phyloP scores from a whole-genome alignment of 2,888 invertebrate species.

The Volucella zonaria region DNA sequence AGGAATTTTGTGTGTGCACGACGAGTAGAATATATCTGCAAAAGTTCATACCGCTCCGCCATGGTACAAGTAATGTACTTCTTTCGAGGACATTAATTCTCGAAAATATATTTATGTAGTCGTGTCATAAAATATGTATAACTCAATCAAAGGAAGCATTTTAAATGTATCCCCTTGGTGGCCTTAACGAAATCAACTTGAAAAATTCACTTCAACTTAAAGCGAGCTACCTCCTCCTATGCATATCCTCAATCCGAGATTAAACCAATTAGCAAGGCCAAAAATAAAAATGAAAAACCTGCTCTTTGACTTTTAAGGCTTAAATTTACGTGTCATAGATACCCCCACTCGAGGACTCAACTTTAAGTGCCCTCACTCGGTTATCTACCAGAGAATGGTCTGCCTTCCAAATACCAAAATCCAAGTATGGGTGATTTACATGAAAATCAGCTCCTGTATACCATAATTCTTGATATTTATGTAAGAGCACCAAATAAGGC shows the following conservation, averaged over 20 bases:
- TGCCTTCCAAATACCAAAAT: too few relatives aligned
- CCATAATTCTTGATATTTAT: too few relatives aligned
- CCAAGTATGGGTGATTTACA: too few relatives aligned
- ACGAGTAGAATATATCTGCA: too few relatives aligned
- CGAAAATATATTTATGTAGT: constrained; percentile 7
- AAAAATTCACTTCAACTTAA: constrained; percentile 2
- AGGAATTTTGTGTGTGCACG: too few relatives aligned
- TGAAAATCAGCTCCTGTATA: too few relatives aligned
- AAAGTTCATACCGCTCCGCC: too few relatives aligned
- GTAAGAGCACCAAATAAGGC: too few relatives aligned
- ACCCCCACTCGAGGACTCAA: constrained; percentile 8
- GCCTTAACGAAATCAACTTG: constrained; percentile 17
- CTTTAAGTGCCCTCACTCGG: neutral
- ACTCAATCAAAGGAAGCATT: constrained; percentile 38
- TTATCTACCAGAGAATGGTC: neutral
- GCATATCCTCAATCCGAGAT: neutral
- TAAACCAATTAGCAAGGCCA: constrained; percentile 22
- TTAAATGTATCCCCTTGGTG: constrained; percentile 7
- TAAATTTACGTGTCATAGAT: neutral
- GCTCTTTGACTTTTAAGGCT: constrained; percentile 11
- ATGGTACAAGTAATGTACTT: too few relatives aligned
- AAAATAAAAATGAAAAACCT: neutral
- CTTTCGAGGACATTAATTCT: too few relatives aligned
- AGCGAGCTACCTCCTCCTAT: neutral
- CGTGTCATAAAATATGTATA: constrained; percentile 38